Evolutionary conservation across 2,797 vertebrate genomes (phyloP), one percentile per base, ranked within the genome.

Genomic region (Serranus cabrilla): DNA sequence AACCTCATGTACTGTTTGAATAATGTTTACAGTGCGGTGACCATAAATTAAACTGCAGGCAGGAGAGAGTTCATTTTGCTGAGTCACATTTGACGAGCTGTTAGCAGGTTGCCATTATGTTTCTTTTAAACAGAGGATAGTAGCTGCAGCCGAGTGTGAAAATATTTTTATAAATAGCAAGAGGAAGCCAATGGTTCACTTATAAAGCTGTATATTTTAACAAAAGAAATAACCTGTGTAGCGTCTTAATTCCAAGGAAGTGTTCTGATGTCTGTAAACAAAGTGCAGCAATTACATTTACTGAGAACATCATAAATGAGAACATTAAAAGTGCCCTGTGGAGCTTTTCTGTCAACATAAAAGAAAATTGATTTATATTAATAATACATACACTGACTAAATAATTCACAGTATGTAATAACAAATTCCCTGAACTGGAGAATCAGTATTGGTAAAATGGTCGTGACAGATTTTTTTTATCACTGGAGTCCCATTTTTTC

Each of bases 21-120:
- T 76, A 63, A 58, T 77, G 84, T 89, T 84, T 90, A 86, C 71
- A 66, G 68, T 70, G 83, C 86, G 79, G 55, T 85, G 64, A 62
- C 27, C 50, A 31, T 68, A 57, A 84, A 86, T 81, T 37, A 87
- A 94, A 90, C 89, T 86, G 87, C 91, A 85, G 88, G 78, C 87
- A 89, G 89, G 89, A 45, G 59, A 73, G 59, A 57, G 40, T 77
- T 83, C 71, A 71, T 78, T 77, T 17, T 83, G 66, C 46, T 71
- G 64, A 60, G 74, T 80, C 50, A 45, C 60, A 56, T 45, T 58
- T 55, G 51, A 73, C 56, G 31, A 79, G 69, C 55, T 46, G 34
- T 78, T 50, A 25, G 58, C 50, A 74, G 45, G 20, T 47, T 25
- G 27, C 46, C 27, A 4, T 65, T 55, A 11, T 52, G 27, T 50